Conservation (phyloP, 2,797 vertebrate species). For the Mus spretus region DNA sequence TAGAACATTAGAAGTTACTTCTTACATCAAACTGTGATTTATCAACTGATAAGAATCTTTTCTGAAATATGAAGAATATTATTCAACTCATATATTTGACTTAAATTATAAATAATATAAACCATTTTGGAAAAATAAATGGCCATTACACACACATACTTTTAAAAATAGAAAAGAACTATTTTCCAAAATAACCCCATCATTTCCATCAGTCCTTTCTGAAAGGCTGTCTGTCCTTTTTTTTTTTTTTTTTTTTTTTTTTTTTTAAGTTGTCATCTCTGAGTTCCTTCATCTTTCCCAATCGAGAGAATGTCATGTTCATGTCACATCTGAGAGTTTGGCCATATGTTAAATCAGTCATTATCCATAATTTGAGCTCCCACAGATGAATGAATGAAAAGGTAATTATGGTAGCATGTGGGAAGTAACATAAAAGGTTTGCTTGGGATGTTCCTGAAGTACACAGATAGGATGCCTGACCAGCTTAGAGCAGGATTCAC, state of each 20-base stretch:
- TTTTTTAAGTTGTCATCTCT: too few relatives aligned
- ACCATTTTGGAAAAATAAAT: neutral
- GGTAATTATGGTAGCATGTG: neutral
- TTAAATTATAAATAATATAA: neutral
- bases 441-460: neutral
- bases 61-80: slow-evolving; percentile 1
- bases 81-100: neutral
- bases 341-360: neutral
- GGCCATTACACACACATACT: neutral
- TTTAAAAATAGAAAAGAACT: neutral
- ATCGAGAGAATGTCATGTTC: accelerated
- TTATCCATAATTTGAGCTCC: neutral
- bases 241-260: too few relatives aligned
- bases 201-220: neutral
- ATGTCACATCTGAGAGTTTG: neutral
- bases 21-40: neutral
- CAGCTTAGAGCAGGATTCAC: neutral
- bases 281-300: neutral
- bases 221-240: neutral
- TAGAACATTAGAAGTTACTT: neutral
- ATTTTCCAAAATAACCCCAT: neutral
- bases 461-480: too few relatives aligned
- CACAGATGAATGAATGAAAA: neutral
- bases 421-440: neutral
- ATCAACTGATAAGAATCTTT: neutral